Conservation (phyloP, 1,140 invertebrate genomes). For the Formica selysi region DNA sequence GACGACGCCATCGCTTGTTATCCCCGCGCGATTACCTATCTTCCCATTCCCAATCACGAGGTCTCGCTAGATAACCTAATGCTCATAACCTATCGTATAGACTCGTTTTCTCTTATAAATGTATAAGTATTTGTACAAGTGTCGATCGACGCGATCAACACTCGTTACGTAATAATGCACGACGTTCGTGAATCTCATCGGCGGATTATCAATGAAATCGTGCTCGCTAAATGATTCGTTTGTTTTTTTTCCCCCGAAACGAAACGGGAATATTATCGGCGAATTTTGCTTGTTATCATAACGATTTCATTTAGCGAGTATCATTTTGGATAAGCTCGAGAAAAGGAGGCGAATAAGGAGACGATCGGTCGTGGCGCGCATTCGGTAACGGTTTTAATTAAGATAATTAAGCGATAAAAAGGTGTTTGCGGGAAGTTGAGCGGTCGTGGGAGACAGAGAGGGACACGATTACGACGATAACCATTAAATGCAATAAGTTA, state of each 20-base stretch:
- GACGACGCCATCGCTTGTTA: conserved; percentile 42
- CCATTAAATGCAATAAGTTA: conserved; percentile 61
- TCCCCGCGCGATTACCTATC: conserved; percentile 78
- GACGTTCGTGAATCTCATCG: conserved; percentile 44
- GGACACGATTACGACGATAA: conserved; percentile 23
- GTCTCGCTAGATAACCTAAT: conserved; percentile 80
- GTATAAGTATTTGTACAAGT: no score
- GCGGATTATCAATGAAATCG: conserved; percentile 37
- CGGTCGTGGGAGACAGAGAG: conserved; percentile 9
- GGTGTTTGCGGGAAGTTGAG: conserved; percentile 17
- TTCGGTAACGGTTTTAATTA: conserved; percentile 27
- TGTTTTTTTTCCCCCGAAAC: not conserved
- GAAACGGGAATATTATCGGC: not conserved
- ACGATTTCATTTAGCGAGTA: not conserved
- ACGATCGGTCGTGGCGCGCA: not conserved
- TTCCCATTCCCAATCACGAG: conserved; percentile 77
- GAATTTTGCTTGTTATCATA: not conserved
- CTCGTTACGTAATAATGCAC: conserved; percentile 68
- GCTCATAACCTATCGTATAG: conserved; percentile 72
- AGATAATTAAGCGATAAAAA: conserved; percentile 50
- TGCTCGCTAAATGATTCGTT: not conserved
- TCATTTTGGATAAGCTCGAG: no score
- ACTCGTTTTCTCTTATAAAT: conserved; percentile 18
- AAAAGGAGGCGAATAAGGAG: not conserved
- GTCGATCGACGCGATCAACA: conserved; percentile 24